Evolutionary conservation across 2,888 invertebrate species (phyloP).

Genomic region (Tanytarsus gracilentus): DNA sequence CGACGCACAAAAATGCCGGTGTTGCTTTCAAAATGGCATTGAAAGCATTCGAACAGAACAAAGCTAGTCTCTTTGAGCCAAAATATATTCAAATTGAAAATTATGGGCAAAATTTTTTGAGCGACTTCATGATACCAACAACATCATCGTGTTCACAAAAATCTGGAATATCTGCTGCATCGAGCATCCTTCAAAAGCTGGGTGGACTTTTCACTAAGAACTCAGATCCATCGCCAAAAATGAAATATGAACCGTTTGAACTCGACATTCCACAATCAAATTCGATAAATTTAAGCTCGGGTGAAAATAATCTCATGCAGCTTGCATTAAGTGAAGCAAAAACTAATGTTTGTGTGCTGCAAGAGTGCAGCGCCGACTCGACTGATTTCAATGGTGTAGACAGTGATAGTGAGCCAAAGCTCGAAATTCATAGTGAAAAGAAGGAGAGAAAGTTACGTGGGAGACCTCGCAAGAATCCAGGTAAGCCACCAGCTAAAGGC

Average conservation of each 20-base stretch:
- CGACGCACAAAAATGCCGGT: slow-evolving; percentile 5
- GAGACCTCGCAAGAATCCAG: background rate
- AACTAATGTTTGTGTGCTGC: slow-evolving; percentile 12
- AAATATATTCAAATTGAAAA: too few species aligned
- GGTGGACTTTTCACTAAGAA: background rate
- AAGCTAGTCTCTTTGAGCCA: slow-evolving; percentile 18
- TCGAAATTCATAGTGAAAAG: background rate
- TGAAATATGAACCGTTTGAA: slow-evolving; percentile 16
- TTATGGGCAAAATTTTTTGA: slow-evolving; percentile 10
- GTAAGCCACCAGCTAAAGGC: background rate
- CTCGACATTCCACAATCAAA: slow-evolving; percentile 15
- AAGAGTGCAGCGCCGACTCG: slow-evolving; percentile 14
- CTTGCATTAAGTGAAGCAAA: slow-evolving; percentile 3
- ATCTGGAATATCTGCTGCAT: slow-evolving; percentile 6
- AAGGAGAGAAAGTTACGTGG: background rate
- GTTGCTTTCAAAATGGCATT: slow-evolving; percentile 10
- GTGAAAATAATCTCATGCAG: background rate
- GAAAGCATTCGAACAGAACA: background rate
- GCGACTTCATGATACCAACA: background rate
- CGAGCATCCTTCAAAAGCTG: slow-evolving; percentile 13
- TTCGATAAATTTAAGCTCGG: slow-evolving; percentile 6
- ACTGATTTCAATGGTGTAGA: background rate
- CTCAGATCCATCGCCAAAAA: background rate
- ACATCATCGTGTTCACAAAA: background rate
- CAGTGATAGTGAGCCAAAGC: slow-evolving; percentile 2